Evolutionary conservation across 2,113 vertebrate genomes (phyloP), one percentile per base, ranked within the genome.

Genomic region (Apaloderma vittatum): DNA sequence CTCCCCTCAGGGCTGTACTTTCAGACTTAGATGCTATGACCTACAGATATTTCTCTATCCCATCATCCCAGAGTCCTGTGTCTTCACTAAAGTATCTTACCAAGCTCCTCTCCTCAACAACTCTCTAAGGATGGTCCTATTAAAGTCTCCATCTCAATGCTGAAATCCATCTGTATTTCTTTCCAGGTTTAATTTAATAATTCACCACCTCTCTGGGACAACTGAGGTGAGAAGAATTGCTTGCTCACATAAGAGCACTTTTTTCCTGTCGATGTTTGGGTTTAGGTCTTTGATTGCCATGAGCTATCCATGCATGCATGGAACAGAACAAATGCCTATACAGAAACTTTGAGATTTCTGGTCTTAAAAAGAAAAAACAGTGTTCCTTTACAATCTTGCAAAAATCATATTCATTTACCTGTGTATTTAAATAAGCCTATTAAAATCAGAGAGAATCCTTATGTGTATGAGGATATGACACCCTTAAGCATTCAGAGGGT

Each of bases 221-320:
- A 22, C 14, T 67, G 27, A 62, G 32, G 12, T 59, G 21, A 74
- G 29, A 62, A 73, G 15, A 57, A 49, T 5, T 0, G 0, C 8
- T 54, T 72, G 6, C 9, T 59, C 36, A 48, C 52, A 12, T 51
- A 59, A 67, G 2, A 71, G 3, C 11, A 67, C 7, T 43, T 5
- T 45, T 84, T 43, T 49, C 3, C 11, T 58, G 7, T 29, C 46
- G 45, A 0, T 27, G 11, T 52, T 58, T n/a, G 9, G 4, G 0
- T 75, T 75, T 73, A 52, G 5, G 8, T 59, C 4, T 45, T 14
- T 21, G 9, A 3, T 23, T 51, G 9, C 37, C 13, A 4, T 63
- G 24, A 71, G 8, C 3, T 71, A 18, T 18, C 8, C 2, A 19
- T 65, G 7, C 5, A 46, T 2, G 3, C 5, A 15, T 3, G 11